These are phyloP conservation scores for Syrmaticus mikado DNA, from an alignment of 2,113 vertebrate genomes.

Conservation along the genomic window DNA sequence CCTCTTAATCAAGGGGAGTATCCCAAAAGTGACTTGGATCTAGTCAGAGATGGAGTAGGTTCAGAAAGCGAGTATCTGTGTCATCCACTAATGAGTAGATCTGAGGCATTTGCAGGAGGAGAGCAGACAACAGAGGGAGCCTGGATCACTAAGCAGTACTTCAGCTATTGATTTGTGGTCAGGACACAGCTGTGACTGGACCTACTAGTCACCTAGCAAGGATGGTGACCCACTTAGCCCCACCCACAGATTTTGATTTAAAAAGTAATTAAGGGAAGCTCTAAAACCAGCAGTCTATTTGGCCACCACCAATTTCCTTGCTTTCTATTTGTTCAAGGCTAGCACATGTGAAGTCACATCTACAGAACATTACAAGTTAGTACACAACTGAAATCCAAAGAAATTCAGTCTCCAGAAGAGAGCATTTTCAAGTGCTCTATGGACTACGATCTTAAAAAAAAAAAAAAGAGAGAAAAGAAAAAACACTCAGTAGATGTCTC, in stretches of 20 bases:
- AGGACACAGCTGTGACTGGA: background rate
- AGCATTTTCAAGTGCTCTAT: background rate
- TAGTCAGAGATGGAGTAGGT: background rate
- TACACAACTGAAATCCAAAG: background rate
- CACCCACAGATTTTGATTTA: background rate
- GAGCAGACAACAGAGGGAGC: background rate
- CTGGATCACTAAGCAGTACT: background rate
- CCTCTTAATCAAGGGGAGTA: background rate
- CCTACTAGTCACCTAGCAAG: background rate
- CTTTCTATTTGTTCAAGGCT: background rate
- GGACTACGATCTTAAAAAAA: background rate
- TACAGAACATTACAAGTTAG: background rate
- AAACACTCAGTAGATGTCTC: background rate
- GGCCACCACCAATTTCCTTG: background rate
- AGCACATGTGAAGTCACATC: background rate
- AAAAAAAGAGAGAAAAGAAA: too few relatives aligned
- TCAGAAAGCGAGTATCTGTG: background rate
- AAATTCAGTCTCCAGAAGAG: background rate
- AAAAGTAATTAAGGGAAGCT: background rate
- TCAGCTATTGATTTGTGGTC: accelerated
- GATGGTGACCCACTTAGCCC: background rate
- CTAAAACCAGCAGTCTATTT: background rate
- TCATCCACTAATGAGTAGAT: background rate
- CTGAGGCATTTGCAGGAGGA: background rate
- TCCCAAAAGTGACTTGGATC: accelerated